Evolutionary conservation across 2,797 vertebrate genomes (phyloP).

Genomic region (Melanotaenia nigrans): DNA sequence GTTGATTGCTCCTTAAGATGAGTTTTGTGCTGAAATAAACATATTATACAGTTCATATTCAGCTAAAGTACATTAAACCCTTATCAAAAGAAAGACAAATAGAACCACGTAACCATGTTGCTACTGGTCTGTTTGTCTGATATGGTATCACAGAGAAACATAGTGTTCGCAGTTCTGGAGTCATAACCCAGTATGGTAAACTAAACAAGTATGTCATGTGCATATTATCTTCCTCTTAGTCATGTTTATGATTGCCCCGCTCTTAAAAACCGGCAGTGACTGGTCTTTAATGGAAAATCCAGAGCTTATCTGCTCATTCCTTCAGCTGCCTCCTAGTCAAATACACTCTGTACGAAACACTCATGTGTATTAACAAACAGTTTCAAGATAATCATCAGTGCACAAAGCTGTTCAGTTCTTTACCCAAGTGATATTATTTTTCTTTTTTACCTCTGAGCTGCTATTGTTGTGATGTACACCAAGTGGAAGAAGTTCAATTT

Average conservation of each 20-base stretch:
- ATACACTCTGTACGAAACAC: conserved; percentile 25
- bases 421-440: conserved; percentile 19
- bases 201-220: not conserved
- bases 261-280: conserved; percentile 10
- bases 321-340: conserved; percentile 27
- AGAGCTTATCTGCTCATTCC: conserved; percentile 54
- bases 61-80: not conserved
- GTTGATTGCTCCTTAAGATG: not conserved
- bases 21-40: too few species aligned
- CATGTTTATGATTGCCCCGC: not conserved
- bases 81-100: not conserved
- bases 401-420: conserved; percentile 29
- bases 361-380: conserved; percentile 31
- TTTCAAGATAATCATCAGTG: conserved; percentile 48
- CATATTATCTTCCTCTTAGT: not conserved
- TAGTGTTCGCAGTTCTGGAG: too few species aligned
- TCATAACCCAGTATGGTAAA: not conserved
- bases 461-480: conserved; percentile 50
- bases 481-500: conserved; percentile 65
- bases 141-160: not conserved
- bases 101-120: not conserved
- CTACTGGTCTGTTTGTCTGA: not conserved
- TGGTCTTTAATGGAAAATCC: conserved; percentile 20
- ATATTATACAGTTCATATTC: not conserved
- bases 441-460: conserved; percentile 18